A percentile compares a stretch with the other conserved stretches of the same genome.
phyloP scores from a whole-genome alignment of 2,797 vertebrate species.

The Ctenosaura bakeri region DNA sequence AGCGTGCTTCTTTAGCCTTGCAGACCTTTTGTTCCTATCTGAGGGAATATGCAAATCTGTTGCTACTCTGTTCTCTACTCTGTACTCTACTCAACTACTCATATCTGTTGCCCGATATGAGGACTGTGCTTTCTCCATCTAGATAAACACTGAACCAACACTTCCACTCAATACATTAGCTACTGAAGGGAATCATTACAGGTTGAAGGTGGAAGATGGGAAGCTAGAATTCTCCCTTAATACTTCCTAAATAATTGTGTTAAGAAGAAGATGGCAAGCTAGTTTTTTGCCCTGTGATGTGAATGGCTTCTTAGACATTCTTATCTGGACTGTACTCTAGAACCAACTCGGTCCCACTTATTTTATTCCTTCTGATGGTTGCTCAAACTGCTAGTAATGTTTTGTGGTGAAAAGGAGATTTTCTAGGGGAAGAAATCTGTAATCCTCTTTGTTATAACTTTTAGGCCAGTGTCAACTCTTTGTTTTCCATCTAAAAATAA shows the following conservation, averaged over 20 bases:
- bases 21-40: slow-evolving; percentile 17
- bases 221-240: background rate
- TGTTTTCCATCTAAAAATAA: background rate
- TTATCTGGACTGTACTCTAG: background rate
- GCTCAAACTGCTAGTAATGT: background rate
- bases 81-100: no score
- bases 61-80: slow-evolving; percentile 6
- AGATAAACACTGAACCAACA: background rate
- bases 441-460: background rate
- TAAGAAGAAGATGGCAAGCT: background rate
- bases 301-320: background rate
- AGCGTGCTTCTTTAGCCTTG: slow-evolving; percentile 1
- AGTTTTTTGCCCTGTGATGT: background rate
- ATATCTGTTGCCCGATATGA: background rate
- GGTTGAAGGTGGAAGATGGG: background rate
- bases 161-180: background rate
- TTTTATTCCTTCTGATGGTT: background rate
- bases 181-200: background rate
- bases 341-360: background rate
- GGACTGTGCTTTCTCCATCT: background rate
- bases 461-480: background rate
- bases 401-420: background rate
- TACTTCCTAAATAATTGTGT: background rate
- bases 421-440: background rate
- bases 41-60: slow-evolving; percentile 19